Conservation (phyloP, 1,140 invertebrate species). For the Lysiphlebus fabarum region DNA sequence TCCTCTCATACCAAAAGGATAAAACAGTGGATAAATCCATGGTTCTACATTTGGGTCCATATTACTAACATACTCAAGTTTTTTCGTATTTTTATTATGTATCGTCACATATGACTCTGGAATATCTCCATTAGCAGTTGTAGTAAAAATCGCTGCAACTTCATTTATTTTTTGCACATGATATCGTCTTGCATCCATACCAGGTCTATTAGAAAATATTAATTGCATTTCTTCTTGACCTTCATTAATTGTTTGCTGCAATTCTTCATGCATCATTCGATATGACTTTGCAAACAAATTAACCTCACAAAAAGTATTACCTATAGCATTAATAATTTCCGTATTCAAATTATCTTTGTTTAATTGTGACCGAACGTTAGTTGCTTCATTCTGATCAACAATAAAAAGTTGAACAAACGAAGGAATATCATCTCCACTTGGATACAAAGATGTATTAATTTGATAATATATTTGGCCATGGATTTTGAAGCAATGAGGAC, state of each 20-base stretch:
- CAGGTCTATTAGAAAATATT: constrained; percentile 2
- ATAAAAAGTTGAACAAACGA: constrained; percentile 21
- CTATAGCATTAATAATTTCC: constrained; percentile 11
- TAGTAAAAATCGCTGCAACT: constrained; percentile 3
- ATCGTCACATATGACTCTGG: constrained; percentile 3
- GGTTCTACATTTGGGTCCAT: constrained; percentile 10
- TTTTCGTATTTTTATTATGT: constrained; percentile 14
- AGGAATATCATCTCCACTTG: constrained; percentile 9
- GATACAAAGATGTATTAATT: constrained; percentile 11
- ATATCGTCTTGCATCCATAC: constrained; percentile 5
- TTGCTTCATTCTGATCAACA: constrained; percentile 18
- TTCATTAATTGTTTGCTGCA: neutral
- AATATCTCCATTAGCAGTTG: constrained; percentile 8
- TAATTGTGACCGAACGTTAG: neutral
- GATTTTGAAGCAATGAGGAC: constrained; percentile 3
- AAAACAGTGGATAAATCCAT: constrained; percentile 16
- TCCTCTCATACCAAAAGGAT: constrained; percentile 2
- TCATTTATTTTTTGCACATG: neutral
- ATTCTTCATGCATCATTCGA: constrained; percentile 17
- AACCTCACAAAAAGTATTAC: constrained; percentile 10
- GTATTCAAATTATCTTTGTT: neutral
- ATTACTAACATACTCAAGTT: neutral
- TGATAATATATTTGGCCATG: constrained; percentile 7
- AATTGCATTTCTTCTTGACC: neutral
- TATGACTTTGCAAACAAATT: constrained; percentile 15